Evolutionary conservation across 2,797 vertebrate genomes (phyloP).

Genomic region (Syncerus caffer): DNA sequence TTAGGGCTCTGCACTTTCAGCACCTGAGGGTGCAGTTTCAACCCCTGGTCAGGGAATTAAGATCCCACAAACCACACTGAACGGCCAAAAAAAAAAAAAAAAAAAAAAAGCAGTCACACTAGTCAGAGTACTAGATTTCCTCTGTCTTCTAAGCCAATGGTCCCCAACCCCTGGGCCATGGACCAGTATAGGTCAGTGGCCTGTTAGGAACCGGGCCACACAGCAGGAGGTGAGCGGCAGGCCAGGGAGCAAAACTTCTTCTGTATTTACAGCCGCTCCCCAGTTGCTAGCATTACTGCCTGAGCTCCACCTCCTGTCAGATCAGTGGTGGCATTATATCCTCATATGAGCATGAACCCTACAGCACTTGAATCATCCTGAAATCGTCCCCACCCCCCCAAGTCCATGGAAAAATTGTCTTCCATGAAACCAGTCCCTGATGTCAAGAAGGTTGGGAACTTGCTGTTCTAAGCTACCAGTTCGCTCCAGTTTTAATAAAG

Average conservation of each 20-base stretch:
- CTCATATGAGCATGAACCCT: background rate
- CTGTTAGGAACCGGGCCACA: background rate
- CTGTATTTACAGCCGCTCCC: background rate
- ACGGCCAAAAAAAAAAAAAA: background rate
- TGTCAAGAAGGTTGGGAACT: background rate
- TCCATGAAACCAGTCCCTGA: background rate
- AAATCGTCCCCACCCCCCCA: background rate
- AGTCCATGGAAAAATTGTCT: background rate
- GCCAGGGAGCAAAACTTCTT: background rate
- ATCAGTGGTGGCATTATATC: background rate
- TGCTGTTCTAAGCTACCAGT: background rate
- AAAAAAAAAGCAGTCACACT: background rate
- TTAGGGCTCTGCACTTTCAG: background rate
- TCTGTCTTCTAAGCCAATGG: background rate
- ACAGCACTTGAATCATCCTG: background rate
- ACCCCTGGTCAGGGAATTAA: background rate
- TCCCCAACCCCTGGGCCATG: background rate
- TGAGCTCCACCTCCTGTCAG: background rate
- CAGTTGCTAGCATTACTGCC: background rate
- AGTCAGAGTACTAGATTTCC: no score
- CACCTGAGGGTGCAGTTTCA: background rate
- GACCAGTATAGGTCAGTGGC: background rate
- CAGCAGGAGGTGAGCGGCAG: background rate
- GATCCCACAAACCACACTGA: background rate
- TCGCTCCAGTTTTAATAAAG: background rate